Conservation (phyloP, 2,797 vertebrate genomes). For the Tadarida brasiliensis region DNA sequence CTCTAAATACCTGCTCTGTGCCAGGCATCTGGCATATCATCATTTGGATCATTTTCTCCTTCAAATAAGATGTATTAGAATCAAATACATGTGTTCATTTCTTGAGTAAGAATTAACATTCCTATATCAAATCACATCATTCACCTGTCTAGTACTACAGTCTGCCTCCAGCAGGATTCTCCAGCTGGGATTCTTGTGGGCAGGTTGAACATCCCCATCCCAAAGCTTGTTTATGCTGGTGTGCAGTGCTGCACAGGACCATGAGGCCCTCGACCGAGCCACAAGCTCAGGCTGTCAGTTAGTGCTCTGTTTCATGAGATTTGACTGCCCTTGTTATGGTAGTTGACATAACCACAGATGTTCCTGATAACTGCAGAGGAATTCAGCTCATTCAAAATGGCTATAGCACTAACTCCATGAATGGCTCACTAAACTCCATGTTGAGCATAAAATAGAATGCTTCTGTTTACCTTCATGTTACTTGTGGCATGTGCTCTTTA, state of each 20-base stretch:
- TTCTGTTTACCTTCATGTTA: background rate
- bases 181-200: conserved; percentile 72
- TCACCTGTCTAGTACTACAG: background rate
- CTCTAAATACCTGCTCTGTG: background rate
- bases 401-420: conserved; percentile 80
- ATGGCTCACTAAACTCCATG: conserved; percentile 75
- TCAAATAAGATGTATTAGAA: conserved; percentile 13
- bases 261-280: conserved; percentile 71
- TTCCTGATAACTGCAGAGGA: conserved; percentile 83
- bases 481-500: background rate
- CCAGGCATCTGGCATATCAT: background rate
- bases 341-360: conserved; percentile 82
- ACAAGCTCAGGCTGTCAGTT: conserved; percentile 63
- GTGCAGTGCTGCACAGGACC: conserved; percentile 54
- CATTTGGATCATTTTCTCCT: conserved; percentile 39
- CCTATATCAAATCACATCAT: background rate
- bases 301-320: conserved; percentile 82
- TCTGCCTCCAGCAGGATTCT: conserved; percentile 33
- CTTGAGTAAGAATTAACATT: conserved; percentile 32
- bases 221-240: conserved; percentile 75
- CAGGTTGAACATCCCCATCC: conserved; percentile 59
- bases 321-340: conserved; percentile 83
- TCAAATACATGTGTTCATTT: conserved; percentile 32
- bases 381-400: conserved; percentile 83
- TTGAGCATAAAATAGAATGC: background rate